A percentile compares a stretch with the other conserved stretches of the same genome.
Evolutionary conservation across 2,888 invertebrate genomes (phyloP).

Genomic region (Phragmatobia fuliginosa): DNA sequence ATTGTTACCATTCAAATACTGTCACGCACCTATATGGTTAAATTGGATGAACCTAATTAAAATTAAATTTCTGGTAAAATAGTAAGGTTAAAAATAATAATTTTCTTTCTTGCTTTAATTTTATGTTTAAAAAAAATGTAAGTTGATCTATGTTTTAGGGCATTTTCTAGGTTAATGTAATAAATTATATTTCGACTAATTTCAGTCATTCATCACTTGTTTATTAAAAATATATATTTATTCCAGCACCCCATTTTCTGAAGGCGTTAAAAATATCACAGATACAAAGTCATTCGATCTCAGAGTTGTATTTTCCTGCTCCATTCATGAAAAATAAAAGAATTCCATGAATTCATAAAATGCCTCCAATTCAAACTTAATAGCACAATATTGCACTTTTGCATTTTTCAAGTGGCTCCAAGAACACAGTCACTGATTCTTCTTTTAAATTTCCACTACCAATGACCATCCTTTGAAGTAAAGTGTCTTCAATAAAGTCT

Average conservation of each 20-base stretch:
- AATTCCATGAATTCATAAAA: neutral
- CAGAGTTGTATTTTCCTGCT: neutral
- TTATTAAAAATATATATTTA: too few species aligned
- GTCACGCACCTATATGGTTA: too few species aligned
- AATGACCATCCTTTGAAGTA: conserved; percentile 43
- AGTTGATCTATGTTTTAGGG: too few species aligned
- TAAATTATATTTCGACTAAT: too few species aligned
- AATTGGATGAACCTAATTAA: too few species aligned
- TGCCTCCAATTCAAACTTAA: neutral
- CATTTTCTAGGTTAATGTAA: neutral
- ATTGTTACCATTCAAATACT: neutral
- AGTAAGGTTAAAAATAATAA: too few species aligned
- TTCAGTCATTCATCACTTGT: too few species aligned
- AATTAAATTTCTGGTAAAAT: too few species aligned
- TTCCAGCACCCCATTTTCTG: neutral
- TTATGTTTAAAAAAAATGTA: too few species aligned
- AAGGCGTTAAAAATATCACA: neutral
- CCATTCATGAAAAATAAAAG: neutral
- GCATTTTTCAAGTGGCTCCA: neutral
- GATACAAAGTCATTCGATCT: neutral
- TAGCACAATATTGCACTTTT: neutral
- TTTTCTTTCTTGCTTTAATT: too few species aligned
- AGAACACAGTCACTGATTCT: conserved; percentile 26
- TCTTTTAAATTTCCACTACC: conserved; percentile 23
- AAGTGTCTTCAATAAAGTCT: conserved; percentile 38